phyloP scores from a whole-genome alignment of 2,797 vertebrate species.

The Hapalemur alaotrensis region DNA sequence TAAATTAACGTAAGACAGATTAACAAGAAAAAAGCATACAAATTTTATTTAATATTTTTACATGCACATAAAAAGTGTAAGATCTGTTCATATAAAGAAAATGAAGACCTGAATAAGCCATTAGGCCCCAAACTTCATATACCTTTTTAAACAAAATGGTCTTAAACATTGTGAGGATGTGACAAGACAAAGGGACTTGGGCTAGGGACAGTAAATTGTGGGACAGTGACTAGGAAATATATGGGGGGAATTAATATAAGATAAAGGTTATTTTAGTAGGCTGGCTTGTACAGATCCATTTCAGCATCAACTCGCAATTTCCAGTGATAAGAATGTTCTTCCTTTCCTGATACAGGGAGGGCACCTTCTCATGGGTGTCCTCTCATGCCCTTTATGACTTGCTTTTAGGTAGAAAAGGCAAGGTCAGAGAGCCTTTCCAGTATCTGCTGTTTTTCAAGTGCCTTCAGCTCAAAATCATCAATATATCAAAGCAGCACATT shows the following conservation, averaged over 20 bases:
- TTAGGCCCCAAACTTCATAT: background rate
- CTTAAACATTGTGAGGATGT: background rate
- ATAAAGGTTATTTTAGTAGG: background rate
- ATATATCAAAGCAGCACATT: background rate
- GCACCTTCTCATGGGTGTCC: background rate
- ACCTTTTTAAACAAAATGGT: background rate
- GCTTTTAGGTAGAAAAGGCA: background rate
- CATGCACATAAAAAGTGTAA: too few species aligned
- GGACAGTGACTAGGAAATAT: background rate
- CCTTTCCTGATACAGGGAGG: background rate
- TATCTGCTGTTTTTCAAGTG: background rate
- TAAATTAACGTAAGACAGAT: background rate
- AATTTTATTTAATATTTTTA: background rate
- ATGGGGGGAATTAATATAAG: background rate
- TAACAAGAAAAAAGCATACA: background rate
- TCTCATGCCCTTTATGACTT: background rate
- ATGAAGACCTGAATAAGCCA: background rate
- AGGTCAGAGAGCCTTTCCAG: background rate
- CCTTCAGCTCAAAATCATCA: background rate
- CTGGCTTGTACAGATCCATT: background rate
- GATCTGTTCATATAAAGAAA: background rate
- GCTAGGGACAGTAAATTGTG: background rate
- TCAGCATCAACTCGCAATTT: background rate
- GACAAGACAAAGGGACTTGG: background rate
- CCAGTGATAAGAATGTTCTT: background rate